Base-by-base conservation (phyloP, 2,797 vertebrate genomes). In the Megalops cyprinoides region DNA sequence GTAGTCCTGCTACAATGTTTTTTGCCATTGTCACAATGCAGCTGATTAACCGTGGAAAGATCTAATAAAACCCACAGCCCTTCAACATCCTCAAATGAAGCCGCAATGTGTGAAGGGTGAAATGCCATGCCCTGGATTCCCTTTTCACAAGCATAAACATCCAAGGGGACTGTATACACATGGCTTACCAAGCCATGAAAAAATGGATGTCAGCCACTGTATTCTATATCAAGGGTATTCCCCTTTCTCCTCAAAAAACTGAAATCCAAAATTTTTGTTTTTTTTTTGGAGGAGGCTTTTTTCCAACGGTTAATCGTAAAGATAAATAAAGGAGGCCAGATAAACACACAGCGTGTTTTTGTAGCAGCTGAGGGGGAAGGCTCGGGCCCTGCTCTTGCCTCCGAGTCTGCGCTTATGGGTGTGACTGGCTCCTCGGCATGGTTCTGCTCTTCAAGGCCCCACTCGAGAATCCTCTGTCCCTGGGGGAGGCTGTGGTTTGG, bases 401-500 rank as follows among this genome's bases (percentile, higher is more conserved):
- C 85, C 87, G 86, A 20, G 51, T 12, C 86, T 89, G 85, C 91
- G 90, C 92, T 86, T 90, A 90, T 89, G 92, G 91, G 94, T 93
- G 92, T 94, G 92, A 93, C 94, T 84, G 90, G 91, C 90, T 91
- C 65, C 92, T 90, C 90, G 89, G 89, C 90, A 90, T 88, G 93
- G 91, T 85, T 89, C 91, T 90, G 90, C 93, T 74, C 91, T 91
- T 88, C 62, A 58, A 90, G 88, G 86, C 88, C 90, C 92, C 92
- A 91, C 90, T 93, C 91, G 91, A 93, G 93, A 93, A 82, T 86
- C 9, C 86, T 85, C 85, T 82, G 87, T 91, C 91, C 94, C 92
- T 84, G 85, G 90, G 93, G 91, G 92, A 31, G 91, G 89, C 89
- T 92, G 93, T 91, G 95, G 94, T 93, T 90, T 94, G 92, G 94